A percentile compares a stretch with the other conserved stretches of the same genome.
Evolutionary conservation across 2,797 vertebrate species (phyloP).

Genomic region (Semotilus atromaculatus): DNA sequence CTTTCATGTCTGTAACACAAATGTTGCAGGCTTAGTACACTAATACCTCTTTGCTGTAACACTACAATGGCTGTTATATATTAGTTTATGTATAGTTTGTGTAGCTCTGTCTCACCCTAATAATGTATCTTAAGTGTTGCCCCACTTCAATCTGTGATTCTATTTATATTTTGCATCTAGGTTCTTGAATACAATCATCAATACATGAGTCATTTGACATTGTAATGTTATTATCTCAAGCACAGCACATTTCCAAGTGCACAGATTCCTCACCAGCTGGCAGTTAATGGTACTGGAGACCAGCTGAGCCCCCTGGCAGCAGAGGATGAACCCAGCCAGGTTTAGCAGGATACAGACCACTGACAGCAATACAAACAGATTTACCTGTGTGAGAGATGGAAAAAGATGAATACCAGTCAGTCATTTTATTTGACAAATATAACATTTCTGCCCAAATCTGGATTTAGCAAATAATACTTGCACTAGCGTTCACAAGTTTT

Average conservation of each 20-base stretch:
- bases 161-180: neutral
- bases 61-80: neutral
- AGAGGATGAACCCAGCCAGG: slow-evolving; percentile 85
- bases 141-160: neutral
- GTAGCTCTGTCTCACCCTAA: neutral
- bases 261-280: slow-evolving; percentile 80
- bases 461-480: neutral
- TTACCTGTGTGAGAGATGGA: slow-evolving; percentile 73
- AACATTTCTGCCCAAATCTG: neutral
- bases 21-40: neutral
- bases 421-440: neutral
- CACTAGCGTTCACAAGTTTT: neutral
- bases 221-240: neutral
- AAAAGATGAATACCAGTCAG: neutral
- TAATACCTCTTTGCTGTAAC: neutral
- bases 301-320: slow-evolving; percentile 86
- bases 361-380: slow-evolving; percentile 86
- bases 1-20: neutral
- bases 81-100: neutral
- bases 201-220: neutral
- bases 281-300: slow-evolving; percentile 84
- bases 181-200: neutral
- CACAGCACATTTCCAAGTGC: neutral
- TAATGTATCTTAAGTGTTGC: neutral
- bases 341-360: slow-evolving; percentile 86